Conservation (phyloP, 1,140 invertebrate genomes). For the Tyrophagus putrescentiae region DNA sequence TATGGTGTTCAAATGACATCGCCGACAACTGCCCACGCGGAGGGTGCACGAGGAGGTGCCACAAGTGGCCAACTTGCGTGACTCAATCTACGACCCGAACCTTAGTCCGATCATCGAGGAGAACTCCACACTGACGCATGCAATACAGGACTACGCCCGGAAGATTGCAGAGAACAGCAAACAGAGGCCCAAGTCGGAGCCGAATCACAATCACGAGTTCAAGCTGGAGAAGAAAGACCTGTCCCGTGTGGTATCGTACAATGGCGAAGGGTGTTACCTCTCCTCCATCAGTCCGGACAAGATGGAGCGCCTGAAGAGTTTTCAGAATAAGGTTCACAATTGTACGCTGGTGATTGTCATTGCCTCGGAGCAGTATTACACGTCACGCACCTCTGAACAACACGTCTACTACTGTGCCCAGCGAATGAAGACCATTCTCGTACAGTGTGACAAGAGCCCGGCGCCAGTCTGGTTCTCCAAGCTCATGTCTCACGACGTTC, state of each 20-base stretch:
- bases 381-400: slow-evolving; percentile 34
- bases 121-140: slow-evolving; percentile 21
- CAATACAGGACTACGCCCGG: slow-evolving; percentile 12
- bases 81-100: slow-evolving; percentile 20
- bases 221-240: slow-evolving; percentile 20
- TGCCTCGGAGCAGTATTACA: slow-evolving; percentile 33
- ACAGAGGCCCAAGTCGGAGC: slow-evolving; percentile 4
- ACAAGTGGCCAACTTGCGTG: not conserved
- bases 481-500: slow-evolving; percentile 26
- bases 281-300: slow-evolving; percentile 25
- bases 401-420: slow-evolving; percentile 38
- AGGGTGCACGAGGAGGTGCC: not conserved
- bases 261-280: slow-evolving; percentile 22
- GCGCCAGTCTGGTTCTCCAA: slow-evolving; percentile 26
- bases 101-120: slow-evolving; percentile 26
- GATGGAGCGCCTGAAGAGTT: slow-evolving; percentile 26
- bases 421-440: slow-evolving; percentile 32
- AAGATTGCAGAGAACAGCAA: slow-evolving; percentile 24
- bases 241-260: slow-evolving; percentile 23
- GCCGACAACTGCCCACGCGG: slow-evolving; percentile 13
- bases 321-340: slow-evolving; percentile 35
- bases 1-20: slow-evolving; percentile 32
- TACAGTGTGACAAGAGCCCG: slow-evolving; percentile 30
- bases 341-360: slow-evolving; percentile 34
- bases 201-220: slow-evolving; percentile 8